phyloP scores from a whole-genome alignment of 2,888 invertebrate genomes.

The Myopa testacea region DNA sequence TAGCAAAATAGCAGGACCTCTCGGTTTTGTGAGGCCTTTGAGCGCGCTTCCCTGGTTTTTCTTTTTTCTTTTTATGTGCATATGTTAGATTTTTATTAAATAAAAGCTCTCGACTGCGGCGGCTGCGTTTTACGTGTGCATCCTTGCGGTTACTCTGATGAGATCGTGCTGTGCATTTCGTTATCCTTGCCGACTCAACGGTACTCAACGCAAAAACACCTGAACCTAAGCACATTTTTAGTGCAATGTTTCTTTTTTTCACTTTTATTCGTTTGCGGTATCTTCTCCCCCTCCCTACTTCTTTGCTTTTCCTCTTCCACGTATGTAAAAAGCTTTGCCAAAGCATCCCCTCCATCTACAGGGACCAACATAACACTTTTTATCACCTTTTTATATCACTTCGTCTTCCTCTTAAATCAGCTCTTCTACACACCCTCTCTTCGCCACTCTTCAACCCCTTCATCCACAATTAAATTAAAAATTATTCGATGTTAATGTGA shows the following conservation, averaged over 20 bases:
- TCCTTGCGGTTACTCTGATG: conserved; percentile 44
- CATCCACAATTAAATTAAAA: not conserved
- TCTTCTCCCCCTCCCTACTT: not conserved
- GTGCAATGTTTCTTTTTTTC: not conserved
- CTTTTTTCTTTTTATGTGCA: not conserved
- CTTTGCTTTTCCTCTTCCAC: not conserved
- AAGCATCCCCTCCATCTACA: too few relatives aligned
- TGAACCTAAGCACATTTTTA: not conserved
- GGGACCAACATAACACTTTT: too few relatives aligned
- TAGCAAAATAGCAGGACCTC: conserved; percentile 2
- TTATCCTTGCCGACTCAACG: conserved; percentile 11
- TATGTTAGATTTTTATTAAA: conserved; percentile 5
- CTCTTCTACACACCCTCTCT: not conserved
- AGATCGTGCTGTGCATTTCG: conserved; percentile 31
- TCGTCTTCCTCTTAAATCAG: not conserved
- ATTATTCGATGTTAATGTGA: not conserved
- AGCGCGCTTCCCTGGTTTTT: not conserved
- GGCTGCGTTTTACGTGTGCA: conserved; percentile 43
- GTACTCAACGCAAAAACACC: not conserved
- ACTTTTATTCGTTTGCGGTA: too few relatives aligned
- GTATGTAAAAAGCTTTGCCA: too few relatives aligned
- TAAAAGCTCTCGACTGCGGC: not conserved
- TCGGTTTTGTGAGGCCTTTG: not conserved
- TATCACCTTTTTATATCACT: too few relatives aligned
- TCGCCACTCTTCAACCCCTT: too few relatives aligned